phyloP scores from a whole-genome alignment of 2,888 invertebrate species.

The Pyrgus malvae region DNA sequence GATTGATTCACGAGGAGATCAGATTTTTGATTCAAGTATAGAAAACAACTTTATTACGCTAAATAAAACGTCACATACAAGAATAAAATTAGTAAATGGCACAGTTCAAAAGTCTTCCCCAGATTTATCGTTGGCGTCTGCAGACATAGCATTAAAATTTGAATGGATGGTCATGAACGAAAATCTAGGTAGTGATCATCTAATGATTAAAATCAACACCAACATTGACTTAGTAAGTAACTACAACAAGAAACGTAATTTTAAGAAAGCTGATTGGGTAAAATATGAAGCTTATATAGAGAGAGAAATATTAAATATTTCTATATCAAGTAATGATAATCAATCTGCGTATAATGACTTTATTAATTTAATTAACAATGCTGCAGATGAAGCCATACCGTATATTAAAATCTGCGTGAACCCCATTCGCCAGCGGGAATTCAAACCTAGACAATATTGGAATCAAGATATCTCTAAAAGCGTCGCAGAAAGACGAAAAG shows the following conservation, averaged over 20 bases:
- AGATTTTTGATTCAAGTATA: slow-evolving; percentile 27
- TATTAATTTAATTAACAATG: too few relatives aligned
- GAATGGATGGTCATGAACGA: slow-evolving; percentile 30
- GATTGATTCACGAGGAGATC: slow-evolving; percentile 29
- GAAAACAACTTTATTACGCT: slow-evolving; percentile 21
- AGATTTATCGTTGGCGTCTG: slow-evolving; percentile 27
- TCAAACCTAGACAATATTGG: slow-evolving; percentile 15
- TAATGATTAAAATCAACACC: too few relatives aligned
- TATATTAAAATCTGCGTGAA: slow-evolving; percentile 6
- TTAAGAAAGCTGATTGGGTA: background rate
- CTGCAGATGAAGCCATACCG: too few relatives aligned
- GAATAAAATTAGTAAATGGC: slow-evolving; percentile 27
- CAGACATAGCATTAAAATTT: slow-evolving; percentile 26
- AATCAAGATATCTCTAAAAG: slow-evolving; percentile 1
- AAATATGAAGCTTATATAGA: background rate
- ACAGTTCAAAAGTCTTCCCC: slow-evolving; percentile 31
- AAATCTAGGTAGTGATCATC: slow-evolving; percentile 29
- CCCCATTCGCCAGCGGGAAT: slow-evolving; percentile 1
- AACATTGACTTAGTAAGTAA: background rate
- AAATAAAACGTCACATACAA: slow-evolving; percentile 28
- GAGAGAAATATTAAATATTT: background rate
- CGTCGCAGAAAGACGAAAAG: background rate
- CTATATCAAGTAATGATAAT: background rate
- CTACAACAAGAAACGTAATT: background rate
- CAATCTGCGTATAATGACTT: too few relatives aligned